phyloP scores from a whole-genome alignment of 2,113 vertebrate genomes.

The Amazona vittata region DNA sequence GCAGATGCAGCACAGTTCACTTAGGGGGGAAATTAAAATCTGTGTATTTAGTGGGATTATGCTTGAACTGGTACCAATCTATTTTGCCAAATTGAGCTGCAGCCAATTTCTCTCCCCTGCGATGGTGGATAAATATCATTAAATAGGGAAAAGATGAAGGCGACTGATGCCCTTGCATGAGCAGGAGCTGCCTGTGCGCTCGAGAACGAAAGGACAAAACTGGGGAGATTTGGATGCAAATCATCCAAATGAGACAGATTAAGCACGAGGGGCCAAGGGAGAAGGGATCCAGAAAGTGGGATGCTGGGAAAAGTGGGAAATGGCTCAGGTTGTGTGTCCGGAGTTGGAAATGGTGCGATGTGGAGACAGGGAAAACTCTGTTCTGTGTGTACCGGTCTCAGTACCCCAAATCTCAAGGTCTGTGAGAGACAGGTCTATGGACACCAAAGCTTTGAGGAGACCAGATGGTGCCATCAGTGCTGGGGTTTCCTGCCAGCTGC shows the following conservation, averaged over 20 bases:
- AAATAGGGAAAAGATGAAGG: constrained; percentile 46
- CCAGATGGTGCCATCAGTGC: neutral
- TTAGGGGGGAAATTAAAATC: constrained; percentile 47
- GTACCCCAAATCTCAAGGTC: neutral
- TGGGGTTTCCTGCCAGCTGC: neutral
- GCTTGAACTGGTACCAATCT: constrained; percentile 41
- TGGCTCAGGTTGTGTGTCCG: rapidly evolving
- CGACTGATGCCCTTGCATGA: constrained; percentile 45
- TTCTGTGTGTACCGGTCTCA: rapidly evolving
- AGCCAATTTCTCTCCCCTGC: constrained; percentile 49
- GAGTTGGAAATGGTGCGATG: neutral
- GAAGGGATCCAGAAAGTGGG: neutral
- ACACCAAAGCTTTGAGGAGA: neutral
- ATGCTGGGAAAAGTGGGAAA: neutral
- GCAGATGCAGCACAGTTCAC: constrained; percentile 5
- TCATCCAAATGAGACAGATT: neutral
- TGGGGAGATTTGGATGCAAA: neutral
- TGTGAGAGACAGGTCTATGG: no score
- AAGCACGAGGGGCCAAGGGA: neutral
- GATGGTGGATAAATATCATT: constrained; percentile 64
- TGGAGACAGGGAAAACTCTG: neutral
- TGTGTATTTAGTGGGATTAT: constrained; percentile 57
- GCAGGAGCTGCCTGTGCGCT: neutral
- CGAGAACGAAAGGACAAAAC: neutral
- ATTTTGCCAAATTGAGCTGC: constrained; percentile 43